Conservation (phyloP, 2,888 invertebrate species). For the Zeuzera pyrina region DNA sequence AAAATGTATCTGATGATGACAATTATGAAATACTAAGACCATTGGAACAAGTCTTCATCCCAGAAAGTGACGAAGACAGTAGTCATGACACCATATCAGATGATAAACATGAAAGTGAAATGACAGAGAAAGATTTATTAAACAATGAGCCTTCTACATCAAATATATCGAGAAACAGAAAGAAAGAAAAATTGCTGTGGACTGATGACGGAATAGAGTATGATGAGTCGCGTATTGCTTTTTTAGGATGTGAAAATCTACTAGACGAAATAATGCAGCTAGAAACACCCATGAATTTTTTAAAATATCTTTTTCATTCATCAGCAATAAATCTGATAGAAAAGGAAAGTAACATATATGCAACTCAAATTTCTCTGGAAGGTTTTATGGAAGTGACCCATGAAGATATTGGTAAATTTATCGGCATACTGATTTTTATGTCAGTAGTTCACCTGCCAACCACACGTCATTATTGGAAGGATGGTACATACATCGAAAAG, state of each 20-base stretch:
- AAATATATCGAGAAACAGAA: neutral
- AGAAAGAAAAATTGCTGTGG: neutral
- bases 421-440: slow-evolving; percentile 17
- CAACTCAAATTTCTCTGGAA: slow-evolving; percentile 10
- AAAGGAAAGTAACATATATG: slow-evolving; percentile 9
- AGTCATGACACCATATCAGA: neutral
- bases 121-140: neutral
- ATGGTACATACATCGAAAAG: slow-evolving; percentile 14
- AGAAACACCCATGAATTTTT: slow-evolving; percentile 13
- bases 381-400: neutral
- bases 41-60: neutral
- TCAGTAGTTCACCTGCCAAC: slow-evolving; percentile 17
- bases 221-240: slow-evolving; percentile 6
- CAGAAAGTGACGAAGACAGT: neutral
- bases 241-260: slow-evolving; percentile 11
- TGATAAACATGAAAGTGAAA: neutral
- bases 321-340: slow-evolving; percentile 10
- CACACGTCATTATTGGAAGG: slow-evolving; percentile 18
- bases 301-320: slow-evolving; percentile 14
- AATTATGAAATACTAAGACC: slow-evolving; percentile 2
- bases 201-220: too few species aligned
- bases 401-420: slow-evolving; percentile 14
- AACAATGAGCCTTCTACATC: neutral
- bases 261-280: slow-evolving; percentile 12
- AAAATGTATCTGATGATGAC: slow-evolving; percentile 9